Evolutionary conservation across 2,113 vertebrate genomes (phyloP).

Genomic region (Platysternon megacephalum): DNA sequence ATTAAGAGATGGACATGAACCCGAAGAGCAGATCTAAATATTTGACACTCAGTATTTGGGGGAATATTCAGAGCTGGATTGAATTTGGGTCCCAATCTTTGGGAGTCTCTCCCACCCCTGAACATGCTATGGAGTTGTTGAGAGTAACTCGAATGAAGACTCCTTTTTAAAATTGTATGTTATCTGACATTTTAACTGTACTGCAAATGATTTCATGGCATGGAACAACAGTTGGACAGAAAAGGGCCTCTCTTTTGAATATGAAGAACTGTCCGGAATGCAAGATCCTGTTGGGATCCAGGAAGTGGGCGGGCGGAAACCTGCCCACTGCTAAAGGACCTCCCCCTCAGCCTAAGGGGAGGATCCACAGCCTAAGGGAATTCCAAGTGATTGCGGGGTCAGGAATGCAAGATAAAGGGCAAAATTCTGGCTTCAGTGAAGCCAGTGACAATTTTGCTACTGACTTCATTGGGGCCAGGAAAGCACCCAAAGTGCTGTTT

Average conservation of each 20-base stretch:
- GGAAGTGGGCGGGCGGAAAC: no score
- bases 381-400: no score
- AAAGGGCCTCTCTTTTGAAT: not conserved
- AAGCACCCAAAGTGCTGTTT: not conserved
- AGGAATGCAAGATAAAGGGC: not conserved
- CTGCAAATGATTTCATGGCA: not conserved
- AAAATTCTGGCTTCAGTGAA: not conserved
- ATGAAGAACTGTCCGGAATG: not conserved
- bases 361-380: no score
- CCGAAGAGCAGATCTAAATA: not conserved
- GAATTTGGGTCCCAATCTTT: not conserved
- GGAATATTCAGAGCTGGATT: fast-evolving
- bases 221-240: not conserved
- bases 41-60: not conserved
- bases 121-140: not conserved
- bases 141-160: not conserved
- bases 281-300: no score
- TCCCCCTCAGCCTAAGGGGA: no score
- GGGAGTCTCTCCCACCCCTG: not conserved
- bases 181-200: not conserved
- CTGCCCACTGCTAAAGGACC: no score
- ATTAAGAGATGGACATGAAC: fast-evolving
- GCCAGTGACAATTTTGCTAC: not conserved
- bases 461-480: not conserved
- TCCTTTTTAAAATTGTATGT: not conserved